Base-by-base conservation (phyloP, 2,888 invertebrate species). In the Oligia latruncula region DNA sequence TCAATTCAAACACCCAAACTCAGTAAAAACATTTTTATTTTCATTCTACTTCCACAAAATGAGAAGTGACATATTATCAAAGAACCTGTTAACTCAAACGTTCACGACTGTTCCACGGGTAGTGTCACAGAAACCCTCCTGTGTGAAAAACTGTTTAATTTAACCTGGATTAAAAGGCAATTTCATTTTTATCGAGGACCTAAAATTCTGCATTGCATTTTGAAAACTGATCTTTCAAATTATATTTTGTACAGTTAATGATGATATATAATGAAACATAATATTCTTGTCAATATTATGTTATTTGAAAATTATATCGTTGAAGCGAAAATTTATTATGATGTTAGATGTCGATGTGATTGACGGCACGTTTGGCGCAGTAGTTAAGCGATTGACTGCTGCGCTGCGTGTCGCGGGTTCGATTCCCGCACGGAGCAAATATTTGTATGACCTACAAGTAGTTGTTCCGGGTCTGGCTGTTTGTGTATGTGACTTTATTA, bases 11-110 rank as follows among this genome's bases (percentile, higher is more conserved):
- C 55, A 17, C 60, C 6, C 17, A 29, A 68, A 67, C 17, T 17
- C 58, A 11, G 60, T 62, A 43, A 62, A 60, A 71, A 62, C 80
- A 68, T 83, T 87, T 87, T 85, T 83, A 83, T 80, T 85, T 78
- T 87, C 85, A 78, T 67, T 76, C 81, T 60, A 55, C 60, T 80
- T 82, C 23, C 20, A 71, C 46, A 35, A 78, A 86, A 87, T 79
- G 71, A 80, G 71, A n/a, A 83, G 78, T 86, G 88, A 84, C 88
- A 76, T 15, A 55, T 76, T 80, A 87, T 84, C 78, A 87, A 82
- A 82, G 80, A 81, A 78, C 68, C 66, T 62, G 75, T 85, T 85
- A 74, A 52, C 60, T 17, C 29, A 64, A 77, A 72, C 55, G 72
- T 65, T 74, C 67, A 46, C 74, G 23, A 64, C 15, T 55, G 49